Conservation (phyloP, 2,113 vertebrate genomes). For the Odontesthes bonariensis region DNA sequence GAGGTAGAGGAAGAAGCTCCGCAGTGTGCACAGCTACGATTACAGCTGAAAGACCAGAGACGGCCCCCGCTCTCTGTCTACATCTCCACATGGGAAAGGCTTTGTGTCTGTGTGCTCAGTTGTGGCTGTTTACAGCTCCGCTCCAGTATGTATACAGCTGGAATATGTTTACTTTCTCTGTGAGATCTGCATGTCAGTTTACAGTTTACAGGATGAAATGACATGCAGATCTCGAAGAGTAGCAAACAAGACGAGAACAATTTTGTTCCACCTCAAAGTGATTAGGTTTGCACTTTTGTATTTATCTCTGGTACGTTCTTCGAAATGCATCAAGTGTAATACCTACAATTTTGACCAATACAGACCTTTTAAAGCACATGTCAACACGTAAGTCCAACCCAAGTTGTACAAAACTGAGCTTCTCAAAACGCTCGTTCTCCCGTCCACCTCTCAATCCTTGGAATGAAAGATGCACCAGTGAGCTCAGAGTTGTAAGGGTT, state of each 20-base stretch:
- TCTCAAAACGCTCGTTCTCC: no score
- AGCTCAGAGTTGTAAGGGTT: not conserved
- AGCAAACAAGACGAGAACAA: no score
- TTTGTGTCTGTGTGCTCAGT: conserved; percentile 33
- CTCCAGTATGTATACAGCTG: conserved; percentile 60
- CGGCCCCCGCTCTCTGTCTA: conserved; percentile 9
- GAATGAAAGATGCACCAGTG: not conserved
- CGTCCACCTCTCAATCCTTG: no score
- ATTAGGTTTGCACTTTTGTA: no score
- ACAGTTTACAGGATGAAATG: conserved; percentile 4
- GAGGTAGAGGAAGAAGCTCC: not conserved
- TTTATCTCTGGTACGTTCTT: no score
- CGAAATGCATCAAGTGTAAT: no score
- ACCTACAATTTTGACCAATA: no score
- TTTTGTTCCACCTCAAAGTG: no score
- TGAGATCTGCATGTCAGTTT: conserved; percentile 3
- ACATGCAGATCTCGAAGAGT: no score
- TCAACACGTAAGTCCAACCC: no score
- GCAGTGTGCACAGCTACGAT: not conserved
- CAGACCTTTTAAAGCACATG: no score
- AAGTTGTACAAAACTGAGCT: no score
- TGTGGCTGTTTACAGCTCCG: conserved; percentile 44
- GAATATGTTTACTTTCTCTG: conserved; percentile 47
- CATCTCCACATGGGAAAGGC: conserved; percentile 16
- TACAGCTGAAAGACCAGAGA: conserved; percentile 6